A percentile compares a stretch with the other conserved stretches of the same genome.
Conservation (phyloP, 2,113 vertebrate species). For the Monarcha castaneiventris region DNA sequence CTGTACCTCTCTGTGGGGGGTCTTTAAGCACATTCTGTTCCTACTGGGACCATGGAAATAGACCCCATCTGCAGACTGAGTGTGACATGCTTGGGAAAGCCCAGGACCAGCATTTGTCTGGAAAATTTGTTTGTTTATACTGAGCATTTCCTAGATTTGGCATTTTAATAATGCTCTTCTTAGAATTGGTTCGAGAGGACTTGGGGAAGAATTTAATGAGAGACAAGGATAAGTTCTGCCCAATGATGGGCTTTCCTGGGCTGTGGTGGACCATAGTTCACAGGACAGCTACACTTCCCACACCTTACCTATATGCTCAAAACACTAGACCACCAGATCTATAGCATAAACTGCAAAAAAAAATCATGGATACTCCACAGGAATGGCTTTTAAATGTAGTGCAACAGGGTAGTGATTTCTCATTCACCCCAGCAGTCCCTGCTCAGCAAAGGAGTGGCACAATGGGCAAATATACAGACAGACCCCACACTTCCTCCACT, state of each 20-base stretch:
- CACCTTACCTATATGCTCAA: background rate
- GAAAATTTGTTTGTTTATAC: background rate
- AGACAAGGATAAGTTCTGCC: background rate
- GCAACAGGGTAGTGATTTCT: background rate
- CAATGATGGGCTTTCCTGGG: background rate
- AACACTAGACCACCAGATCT: background rate
- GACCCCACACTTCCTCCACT: background rate
- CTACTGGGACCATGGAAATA: background rate
- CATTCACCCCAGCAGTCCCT: background rate
- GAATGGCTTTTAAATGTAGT: background rate
- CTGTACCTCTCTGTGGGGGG: background rate
- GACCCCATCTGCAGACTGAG: background rate
- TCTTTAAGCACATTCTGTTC: background rate
- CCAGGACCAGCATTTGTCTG: background rate
- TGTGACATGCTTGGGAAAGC: background rate
- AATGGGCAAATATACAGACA: background rate
- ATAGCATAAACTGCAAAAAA: background rate
- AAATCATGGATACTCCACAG: background rate
- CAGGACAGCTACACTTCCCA: background rate
- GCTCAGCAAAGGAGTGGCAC: background rate
- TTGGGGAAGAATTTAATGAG: background rate
- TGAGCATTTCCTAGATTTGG: background rate
- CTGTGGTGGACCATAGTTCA: background rate
- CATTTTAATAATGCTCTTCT: background rate
- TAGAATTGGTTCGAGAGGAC: background rate